These are phyloP conservation scores for Suncus etruscus DNA, from an alignment of 2,113 vertebrate genomes.

Conservation along the genomic window DNA sequence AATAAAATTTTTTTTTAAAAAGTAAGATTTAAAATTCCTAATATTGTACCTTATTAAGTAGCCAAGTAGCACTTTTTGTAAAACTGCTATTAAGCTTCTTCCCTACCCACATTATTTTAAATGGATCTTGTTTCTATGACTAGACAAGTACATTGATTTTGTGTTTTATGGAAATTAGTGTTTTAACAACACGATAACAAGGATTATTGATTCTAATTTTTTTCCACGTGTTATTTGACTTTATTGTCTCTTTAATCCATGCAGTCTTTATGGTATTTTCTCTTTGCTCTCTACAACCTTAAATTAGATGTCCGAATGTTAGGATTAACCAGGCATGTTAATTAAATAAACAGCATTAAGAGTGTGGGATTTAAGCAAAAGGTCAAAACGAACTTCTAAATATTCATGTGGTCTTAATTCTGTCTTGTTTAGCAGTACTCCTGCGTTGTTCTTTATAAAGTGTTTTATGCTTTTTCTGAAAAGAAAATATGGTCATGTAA, in stretches of 20 bases:
- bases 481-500: too few relatives aligned
- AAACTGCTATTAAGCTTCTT: neutral
- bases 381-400: slow-evolving; percentile 23
- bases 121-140: slow-evolving; percentile 48
- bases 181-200: slow-evolving; percentile 46
- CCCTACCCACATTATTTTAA: neutral
- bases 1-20: too few relatives aligned
- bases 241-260: slow-evolving; percentile 4
- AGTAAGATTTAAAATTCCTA: slow-evolving; percentile 26
- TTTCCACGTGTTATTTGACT: slow-evolving; percentile 43
- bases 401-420: neutral
- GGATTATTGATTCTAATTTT: slow-evolving; percentile 52
- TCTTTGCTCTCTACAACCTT: slow-evolving; percentile 27
- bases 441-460: slow-evolving; percentile 28
- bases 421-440: neutral
- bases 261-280: slow-evolving; percentile 21
- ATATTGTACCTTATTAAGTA: slow-evolving; percentile 3
- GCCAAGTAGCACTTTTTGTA: neutral
- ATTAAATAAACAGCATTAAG: slow-evolving; percentile 36
- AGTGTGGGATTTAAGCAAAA: neutral
- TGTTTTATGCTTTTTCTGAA: neutral
- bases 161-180: slow-evolving; percentile 62
- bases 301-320: slow-evolving; percentile 43
- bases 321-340: slow-evolving; percentile 3
- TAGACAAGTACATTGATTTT: slow-evolving; percentile 60